phyloP scores from a whole-genome alignment of 2,797 vertebrate genomes.

The Periophthalmus magnuspinnatus region DNA sequence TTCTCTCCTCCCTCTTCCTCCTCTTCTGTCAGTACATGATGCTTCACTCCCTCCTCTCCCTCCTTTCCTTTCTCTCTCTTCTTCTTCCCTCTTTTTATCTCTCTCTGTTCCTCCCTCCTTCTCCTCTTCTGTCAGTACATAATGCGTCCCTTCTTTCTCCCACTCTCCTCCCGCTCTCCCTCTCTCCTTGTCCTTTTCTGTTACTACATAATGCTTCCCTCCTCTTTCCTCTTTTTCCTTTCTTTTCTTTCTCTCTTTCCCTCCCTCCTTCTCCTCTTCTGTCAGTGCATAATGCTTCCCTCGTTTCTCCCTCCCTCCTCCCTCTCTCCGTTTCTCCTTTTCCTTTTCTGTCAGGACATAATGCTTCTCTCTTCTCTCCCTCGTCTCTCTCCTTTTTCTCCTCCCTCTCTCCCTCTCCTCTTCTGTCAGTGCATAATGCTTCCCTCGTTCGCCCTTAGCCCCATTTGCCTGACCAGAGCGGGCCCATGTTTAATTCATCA shows the following conservation, averaged over 20 bases:
- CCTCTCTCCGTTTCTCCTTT: no score
- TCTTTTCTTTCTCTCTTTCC: no score
- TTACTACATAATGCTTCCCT: no score
- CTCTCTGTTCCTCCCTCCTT: no score
- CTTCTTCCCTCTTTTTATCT: no score
- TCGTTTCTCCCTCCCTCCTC: conserved; percentile 15
- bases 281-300: neutral
- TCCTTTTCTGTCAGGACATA: conserved; percentile 9
- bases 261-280: neutral
- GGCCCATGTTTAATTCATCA: conserved; percentile 42
- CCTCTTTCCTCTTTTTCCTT: no score
- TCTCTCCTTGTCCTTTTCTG: no score
- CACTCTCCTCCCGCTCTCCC: no score
- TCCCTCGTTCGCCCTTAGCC: neutral
- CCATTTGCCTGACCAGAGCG: conserved; percentile 8
- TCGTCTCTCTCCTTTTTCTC: conserved; percentile 4
- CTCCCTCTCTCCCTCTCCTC: conserved; percentile 15
- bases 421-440: no score
- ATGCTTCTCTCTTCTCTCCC: neutral
- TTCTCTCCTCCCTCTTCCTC: neutral
- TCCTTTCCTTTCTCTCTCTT: conserved; percentile 21
- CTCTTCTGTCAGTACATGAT: neutral
- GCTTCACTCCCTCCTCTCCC: neutral
- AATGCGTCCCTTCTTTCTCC: no score
- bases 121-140: conserved; percentile 3